Evolutionary conservation across 1,140 invertebrate species (phyloP), one percentile per base, ranked within the genome.

Genomic region (Lethocerus indicus): DNA sequence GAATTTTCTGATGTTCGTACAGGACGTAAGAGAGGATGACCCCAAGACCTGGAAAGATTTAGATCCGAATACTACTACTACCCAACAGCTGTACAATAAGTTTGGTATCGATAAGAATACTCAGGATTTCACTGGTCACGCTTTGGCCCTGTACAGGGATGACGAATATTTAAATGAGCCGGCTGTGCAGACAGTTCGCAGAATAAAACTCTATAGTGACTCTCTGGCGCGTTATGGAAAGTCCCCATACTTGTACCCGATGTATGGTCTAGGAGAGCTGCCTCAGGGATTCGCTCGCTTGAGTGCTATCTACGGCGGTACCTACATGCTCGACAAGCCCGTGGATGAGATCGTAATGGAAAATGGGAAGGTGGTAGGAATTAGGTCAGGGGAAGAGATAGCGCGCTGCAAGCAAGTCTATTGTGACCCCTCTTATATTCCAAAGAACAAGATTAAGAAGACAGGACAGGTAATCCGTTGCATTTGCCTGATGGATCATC

Each of bases 271-370:
- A 20, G 96, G 96, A 41, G 96, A 99, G 68, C 71, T 99, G 57
- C 96, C 96, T 40, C 96, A 99, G 74, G 95, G 94, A 39, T 99
- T 99, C 75, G 95, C 95, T 45, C 78, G 93, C 60, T 72, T 99
- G 32, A 95, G 90, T 65, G 96, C 96, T 53, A 98, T 99, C 64
- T 99, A 98, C 70, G 96, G 96, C 27, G 95, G 95, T 54, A 99
- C 95, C 14, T 99, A 98, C 66, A 98, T 99, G 96, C 68, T 99
- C 57, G 92, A 98, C 66, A 98, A 98, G 66, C 86, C 88, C 27
- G 90, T 95, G 49, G 92, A 96, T 68, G 88, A 98, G 66, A 88
- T 99, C 56, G 87, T 98, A 24, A 64, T 89, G 47, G 88, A 88
- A 63, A 83, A 82, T 69, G 89, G 89, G 37, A 89, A 78, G 63